Conservation (phyloP, 2,113 vertebrate genomes). For the Heterochromis multidens region DNA sequence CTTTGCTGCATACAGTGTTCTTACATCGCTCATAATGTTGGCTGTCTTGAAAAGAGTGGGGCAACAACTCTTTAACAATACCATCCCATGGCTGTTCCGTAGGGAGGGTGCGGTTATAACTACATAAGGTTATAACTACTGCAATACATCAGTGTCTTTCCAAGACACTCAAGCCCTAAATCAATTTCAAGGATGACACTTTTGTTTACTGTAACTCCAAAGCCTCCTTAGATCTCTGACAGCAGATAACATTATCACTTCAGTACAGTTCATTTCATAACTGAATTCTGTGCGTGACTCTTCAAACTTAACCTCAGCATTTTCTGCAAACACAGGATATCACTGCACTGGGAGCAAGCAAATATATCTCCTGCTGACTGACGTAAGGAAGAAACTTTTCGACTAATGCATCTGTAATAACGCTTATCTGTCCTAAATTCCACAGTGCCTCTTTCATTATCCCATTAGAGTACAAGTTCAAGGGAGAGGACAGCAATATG, state of each 20-base stretch:
- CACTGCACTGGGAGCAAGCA: background rate
- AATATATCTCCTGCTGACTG: background rate
- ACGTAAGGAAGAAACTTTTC: conserved; percentile 36
- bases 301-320: background rate
- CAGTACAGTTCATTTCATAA: background rate
- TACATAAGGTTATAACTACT: background rate
- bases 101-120: too few species aligned
- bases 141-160: background rate
- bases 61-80: too few species aligned
- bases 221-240: background rate
- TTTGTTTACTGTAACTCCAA: background rate
- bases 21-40: background rate
- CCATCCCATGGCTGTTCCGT: too few species aligned
- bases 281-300: background rate
- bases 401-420: conserved; percentile 44
- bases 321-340: conserved; percentile 23
- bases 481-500: background rate
- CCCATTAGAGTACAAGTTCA: background rate
- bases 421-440: conserved; percentile 53
- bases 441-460: conserved; percentile 24
- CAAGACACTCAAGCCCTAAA: background rate
- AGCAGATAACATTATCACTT: background rate
- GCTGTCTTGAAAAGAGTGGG: too few species aligned
- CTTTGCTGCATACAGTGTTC: background rate
- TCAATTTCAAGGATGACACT: background rate